phyloP scores from a whole-genome alignment of 2,797 vertebrate genomes.

The Artibeus lituratus region DNA sequence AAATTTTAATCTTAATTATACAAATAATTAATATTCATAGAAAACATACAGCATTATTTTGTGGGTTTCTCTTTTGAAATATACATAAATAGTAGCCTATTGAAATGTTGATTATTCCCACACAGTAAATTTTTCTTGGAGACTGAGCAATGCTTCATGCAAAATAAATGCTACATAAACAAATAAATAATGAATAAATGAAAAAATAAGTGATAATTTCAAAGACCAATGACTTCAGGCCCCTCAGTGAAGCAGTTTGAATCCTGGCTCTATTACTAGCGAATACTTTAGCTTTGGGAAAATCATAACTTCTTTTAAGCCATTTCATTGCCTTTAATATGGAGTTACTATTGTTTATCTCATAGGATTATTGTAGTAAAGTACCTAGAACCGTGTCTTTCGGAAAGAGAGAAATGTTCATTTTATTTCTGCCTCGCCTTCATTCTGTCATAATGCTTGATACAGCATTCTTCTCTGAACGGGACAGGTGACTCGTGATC shows the following conservation, averaged over 20 bases:
- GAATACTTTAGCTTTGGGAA: not conserved
- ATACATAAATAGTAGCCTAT: not conserved
- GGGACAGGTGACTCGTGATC: not conserved
- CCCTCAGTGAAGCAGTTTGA: not conserved
- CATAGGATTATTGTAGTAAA: not conserved
- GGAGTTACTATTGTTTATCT: not conserved
- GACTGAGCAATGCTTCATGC: not conserved
- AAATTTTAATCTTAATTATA: not conserved
- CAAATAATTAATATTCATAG: not conserved
- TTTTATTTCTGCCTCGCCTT: not conserved
- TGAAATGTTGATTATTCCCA: not conserved
- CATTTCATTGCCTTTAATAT: not conserved
- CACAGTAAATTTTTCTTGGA: not conserved
- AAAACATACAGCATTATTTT: not conserved
- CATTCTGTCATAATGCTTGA: not conserved
- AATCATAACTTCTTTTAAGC: not conserved
- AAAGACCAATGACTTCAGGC: not conserved
- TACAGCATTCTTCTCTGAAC: not conserved
- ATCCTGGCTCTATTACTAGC: not conserved
- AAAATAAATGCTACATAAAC: conserved; percentile 2
- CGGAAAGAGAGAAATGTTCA: not conserved
- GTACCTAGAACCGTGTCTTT: not conserved
- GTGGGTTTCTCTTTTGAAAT: not conserved
- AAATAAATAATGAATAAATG: not conserved
- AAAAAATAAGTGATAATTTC: not conserved